Evolutionary conservation across 2,888 invertebrate genomes (phyloP), one percentile per base, ranked within the genome.

Genomic region (Bugulina stolonifera): DNA sequence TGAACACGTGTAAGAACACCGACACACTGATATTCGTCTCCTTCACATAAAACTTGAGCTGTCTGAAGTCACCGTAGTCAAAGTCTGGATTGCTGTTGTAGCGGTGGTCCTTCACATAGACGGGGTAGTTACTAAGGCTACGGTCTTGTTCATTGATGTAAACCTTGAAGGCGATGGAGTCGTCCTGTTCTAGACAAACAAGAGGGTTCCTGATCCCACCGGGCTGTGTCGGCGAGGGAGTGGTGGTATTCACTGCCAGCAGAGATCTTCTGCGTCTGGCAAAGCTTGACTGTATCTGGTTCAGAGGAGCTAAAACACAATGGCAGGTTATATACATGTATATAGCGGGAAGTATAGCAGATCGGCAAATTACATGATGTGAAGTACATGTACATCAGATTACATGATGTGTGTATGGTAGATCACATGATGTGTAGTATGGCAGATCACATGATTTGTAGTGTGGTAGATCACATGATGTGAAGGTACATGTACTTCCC

Each of bases 41-140:
- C 32, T 75, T 76, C n/a, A 83, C 77, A 73, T 79, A 76, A 69
- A 78, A 79, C 55, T 77, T 73, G 54, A 83, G 79, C 72, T 77
- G 75, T 0, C 77, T 77, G 76, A 83, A 83, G n/a, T 80, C 77
- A 10, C 82, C 82, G 69, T 78, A 83, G 75, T 83, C 83, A 73
- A 82, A 83, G 18, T 75, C 75, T 0, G 81, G 78, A 73, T 82
- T 82, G 54, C 80, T 79, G 77, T 80, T 82, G 76, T 78, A 81
- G 34, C 81, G 76, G 73, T 81, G 81, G 72, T 81, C 78, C 73
- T 80, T 81, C 32, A 79, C 74, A 74, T 82, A 83, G 3, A 79
- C 78, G 3, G 83, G 83, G 75, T 81, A 83, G 74, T 81, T 77
- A 72, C 81, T 81, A 69, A 72, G 52, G 3, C 77, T 73, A 3